These are phyloP conservation scores for Littorina saxatilis DNA, from an alignment of 1,140 invertebrate genomes.

Conservation along the genomic window DNA sequence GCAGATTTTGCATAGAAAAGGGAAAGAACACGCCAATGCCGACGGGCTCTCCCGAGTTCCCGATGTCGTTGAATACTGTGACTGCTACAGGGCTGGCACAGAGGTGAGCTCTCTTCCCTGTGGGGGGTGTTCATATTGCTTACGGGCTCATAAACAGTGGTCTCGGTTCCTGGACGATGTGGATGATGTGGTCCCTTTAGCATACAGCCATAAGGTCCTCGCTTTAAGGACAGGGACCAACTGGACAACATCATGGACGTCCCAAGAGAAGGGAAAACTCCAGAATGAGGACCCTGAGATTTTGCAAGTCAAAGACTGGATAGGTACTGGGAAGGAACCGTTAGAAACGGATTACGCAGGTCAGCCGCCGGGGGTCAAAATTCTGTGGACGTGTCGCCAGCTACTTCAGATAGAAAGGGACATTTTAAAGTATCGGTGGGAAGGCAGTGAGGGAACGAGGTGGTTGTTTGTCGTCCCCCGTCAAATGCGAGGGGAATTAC, in stretches of 20 bases:
- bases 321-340: not conserved
- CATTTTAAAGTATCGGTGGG: not conserved
- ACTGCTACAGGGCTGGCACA: not conserved
- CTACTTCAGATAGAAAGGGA: not conserved
- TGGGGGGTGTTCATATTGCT: not conserved
- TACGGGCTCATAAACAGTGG: not conserved
- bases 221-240: no score
- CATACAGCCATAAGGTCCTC: not conserved
- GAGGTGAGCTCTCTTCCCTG: no score
- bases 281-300: not conserved
- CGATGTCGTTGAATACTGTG: not conserved
- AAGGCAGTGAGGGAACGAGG: no score
- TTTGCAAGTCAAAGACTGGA: not conserved
- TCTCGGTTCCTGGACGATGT: not conserved
- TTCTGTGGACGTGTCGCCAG: not conserved
- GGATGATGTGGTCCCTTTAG: not conserved
- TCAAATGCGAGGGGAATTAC: not conserved
- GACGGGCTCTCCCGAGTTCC: not conserved
- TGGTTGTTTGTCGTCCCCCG: not conserved
- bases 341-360: not conserved
- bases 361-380: not conserved
- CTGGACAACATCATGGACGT: not conserved
- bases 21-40: conserved; percentile 7
- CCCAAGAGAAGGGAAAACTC: not conserved
- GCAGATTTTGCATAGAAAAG: conserved; percentile 33